Percentiles rank a stretch among this genome's conserved stretches.
Evolutionary conservation across 2,113 vertebrate genomes (phyloP).

Genomic region (Actenoides lindsayi): DNA sequence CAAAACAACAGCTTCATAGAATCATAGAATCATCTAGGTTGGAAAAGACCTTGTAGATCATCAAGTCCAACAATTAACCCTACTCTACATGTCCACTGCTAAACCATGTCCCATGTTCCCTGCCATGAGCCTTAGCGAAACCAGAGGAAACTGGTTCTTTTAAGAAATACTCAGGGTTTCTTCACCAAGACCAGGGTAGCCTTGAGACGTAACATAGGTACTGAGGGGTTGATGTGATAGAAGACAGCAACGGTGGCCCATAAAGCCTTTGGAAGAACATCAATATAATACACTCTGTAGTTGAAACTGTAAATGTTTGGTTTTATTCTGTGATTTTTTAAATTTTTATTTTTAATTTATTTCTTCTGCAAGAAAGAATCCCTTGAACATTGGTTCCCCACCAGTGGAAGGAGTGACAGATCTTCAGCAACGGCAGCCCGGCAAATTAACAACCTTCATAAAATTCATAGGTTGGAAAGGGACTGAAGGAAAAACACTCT

Average conservation of each 20-base stretch:
- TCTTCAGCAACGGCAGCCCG: neutral
- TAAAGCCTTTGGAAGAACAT: neutral
- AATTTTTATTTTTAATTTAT: neutral
- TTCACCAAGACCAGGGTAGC: neutral
- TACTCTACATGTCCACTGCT: too few species aligned
- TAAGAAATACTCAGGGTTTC: neutral
- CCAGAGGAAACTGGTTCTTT: neutral
- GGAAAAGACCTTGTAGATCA: too few species aligned
- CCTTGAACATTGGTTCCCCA: neutral
- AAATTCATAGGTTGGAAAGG: neutral
- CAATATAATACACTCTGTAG: rapidly evolving
- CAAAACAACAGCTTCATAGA: neutral
- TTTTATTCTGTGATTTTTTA: neutral
- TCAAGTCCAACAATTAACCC: too few species aligned
- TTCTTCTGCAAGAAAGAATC: neutral
- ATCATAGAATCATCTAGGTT: too few species aligned
- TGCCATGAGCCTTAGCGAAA: neutral
- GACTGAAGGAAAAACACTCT: constrained; percentile 10
- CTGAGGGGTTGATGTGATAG: neutral
- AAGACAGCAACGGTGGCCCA: rapidly evolving
- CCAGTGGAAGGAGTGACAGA: neutral
- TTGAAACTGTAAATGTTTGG: rapidly evolving
- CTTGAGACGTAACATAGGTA: neutral
- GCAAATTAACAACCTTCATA: neutral
- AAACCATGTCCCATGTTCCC: too few species aligned